Percentiles rank a stretch among this genome's conserved stretches.
phyloP scores from a whole-genome alignment of 2,797 vertebrate genomes.

The Siniperca undulata region DNA sequence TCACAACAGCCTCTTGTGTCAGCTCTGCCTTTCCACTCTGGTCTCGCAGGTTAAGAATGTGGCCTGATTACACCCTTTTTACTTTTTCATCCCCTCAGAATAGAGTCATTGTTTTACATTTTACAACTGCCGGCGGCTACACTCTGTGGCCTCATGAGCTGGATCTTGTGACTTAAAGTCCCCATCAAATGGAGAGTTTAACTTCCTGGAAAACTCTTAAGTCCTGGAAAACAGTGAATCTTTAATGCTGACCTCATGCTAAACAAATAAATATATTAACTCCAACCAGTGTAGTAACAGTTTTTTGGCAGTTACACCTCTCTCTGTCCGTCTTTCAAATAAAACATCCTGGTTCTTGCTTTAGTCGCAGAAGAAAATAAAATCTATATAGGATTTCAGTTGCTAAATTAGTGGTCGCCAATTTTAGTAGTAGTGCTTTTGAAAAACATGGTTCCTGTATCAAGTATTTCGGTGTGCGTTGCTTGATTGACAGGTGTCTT shows the following conservation, averaged over 20 bases:
- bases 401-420: background rate
- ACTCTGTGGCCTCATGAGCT: conserved; percentile 71
- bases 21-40: conserved; percentile 29
- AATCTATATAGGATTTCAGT: background rate
- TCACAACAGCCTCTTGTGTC: conserved; percentile 29
- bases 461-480: background rate
- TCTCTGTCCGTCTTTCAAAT: background rate
- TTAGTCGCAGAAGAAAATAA: background rate
- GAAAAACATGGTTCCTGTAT: background rate
- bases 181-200: conserved; percentile 47
- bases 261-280: background rate
- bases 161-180: conserved; percentile 81
- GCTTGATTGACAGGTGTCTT: conserved; percentile 12
- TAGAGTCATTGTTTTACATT: conserved; percentile 77
- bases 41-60: conserved; percentile 49
- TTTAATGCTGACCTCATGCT: conserved; percentile 28
- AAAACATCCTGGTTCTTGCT: background rate
- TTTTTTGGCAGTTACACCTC: background rate
- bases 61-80: conserved; percentile 53
- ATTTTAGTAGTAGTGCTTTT: background rate
- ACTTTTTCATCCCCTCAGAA: conserved; percentile 76
- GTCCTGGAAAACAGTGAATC: conserved; percentile 27
- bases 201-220: conserved; percentile 47
- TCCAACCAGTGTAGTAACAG: background rate
- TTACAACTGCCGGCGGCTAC: conserved; percentile 66